Percentiles rank a stretch among this genome's conserved stretches.
These are phyloP conservation scores for Prunella fulvescens DNA, from an alignment of 2,113 vertebrate species.

Conservation along the genomic window DNA sequence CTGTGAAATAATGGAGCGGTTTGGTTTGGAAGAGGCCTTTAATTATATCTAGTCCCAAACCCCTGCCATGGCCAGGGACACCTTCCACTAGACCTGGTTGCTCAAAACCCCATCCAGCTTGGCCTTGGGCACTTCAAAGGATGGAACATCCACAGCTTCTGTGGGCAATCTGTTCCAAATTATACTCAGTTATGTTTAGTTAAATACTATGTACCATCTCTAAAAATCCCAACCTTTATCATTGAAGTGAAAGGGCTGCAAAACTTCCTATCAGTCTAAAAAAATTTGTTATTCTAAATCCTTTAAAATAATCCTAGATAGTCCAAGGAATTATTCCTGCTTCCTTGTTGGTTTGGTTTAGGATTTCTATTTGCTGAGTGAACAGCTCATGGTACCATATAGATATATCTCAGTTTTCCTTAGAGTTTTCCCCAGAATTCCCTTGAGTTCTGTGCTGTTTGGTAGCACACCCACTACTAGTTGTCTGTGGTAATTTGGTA, in stretches of 20 bases:
- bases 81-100: not conserved
- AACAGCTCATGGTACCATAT: not conserved
- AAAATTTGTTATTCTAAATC: not conserved
- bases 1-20: not conserved
- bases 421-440: not conserved
- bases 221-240: not conserved
- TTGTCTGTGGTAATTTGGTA: not conserved
- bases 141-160: not conserved
- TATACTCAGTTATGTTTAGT: not conserved
- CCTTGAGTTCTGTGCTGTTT: not conserved
- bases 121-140: not conserved
- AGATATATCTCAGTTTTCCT: not conserved
- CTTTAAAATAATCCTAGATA: not conserved
- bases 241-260: not conserved
- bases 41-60: not conserved
- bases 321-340: not conserved
- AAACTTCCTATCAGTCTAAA: not conserved
- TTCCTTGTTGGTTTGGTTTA: not conserved
- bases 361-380: not conserved
- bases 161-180: not conserved
- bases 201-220: not conserved
- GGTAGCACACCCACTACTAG: fast-evolving
- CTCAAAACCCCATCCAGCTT: not conserved
- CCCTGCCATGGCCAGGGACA: not conserved
- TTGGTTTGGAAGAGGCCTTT: not conserved